Base-by-base conservation (phyloP, 2,797 vertebrate genomes). In the Carcharodon carcharias region DNA sequence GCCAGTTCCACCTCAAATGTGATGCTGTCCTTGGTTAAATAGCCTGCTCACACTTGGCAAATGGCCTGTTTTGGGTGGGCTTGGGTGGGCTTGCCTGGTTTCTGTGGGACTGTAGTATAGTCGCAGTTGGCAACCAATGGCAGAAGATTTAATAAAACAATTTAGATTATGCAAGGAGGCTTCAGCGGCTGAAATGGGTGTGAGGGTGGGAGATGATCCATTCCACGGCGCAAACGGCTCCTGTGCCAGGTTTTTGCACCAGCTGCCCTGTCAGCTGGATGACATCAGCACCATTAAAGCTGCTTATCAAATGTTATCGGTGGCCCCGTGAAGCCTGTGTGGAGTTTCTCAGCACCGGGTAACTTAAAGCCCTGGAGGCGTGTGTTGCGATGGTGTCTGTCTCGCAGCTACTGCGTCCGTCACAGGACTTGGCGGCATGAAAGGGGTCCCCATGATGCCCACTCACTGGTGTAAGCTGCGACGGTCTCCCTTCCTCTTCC, bases 401-500 rank as follows among this genome's bases (percentile, higher is more conserved):
- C 35, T n/a, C 3, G 31, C 87, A 35, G 87, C 54, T 58, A 54
- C 89, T 23, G 4, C 14, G 2, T 80, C n/a, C 89, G 8, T 23
- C 40, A 23, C 4, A 50, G 18, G 40, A 12, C n/a, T 77, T 35
- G 35, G 73, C 0, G 35, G 31, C 73, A 7, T 9, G 21, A 5
- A 50, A 1, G 40, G 1, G 18, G 1, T 1, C 40, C 80, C 80
- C 80, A 23, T 21, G 1, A 9, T 11, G 40, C 87, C 28, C 87
- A 35, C 28, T 56, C 87, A 11, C 45, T 85, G 40, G 5, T 0
- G 1, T 11, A 73, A 73, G 11, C 71, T 0, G 31, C 28, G 35
- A n/a, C 73, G 0, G 97, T 96, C 96, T 97, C 97, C 97, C 97
- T 97, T 96, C 96, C 96, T 97, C 96, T 96, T 12, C 45, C 63